A percentile compares a stretch with the other conserved stretches of the same genome.
phyloP scores from a whole-genome alignment of 1,140 invertebrate species.

The Apis dorsata region DNA sequence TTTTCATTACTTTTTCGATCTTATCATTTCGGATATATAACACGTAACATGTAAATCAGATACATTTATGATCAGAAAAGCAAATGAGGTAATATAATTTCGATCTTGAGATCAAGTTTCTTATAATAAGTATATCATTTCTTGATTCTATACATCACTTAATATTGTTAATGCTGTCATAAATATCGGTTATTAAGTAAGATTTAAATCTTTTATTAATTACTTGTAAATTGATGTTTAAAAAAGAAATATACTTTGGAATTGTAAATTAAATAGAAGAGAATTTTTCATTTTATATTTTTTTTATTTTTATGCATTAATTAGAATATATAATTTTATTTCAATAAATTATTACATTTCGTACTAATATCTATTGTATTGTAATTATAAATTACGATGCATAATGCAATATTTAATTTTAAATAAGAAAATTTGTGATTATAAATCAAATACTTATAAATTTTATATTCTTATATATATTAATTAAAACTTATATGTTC shows the following conservation, averaged over 20 bases:
- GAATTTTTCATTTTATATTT: no score
- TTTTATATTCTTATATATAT: no score
- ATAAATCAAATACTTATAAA: no score
- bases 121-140: no score
- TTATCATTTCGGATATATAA: slow-evolving; percentile 7
- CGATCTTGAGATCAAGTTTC: no score
- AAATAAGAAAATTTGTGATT: no score
- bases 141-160: not conserved
- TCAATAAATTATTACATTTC: not conserved
- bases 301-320: not conserved
- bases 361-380: no score
- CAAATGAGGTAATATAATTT: not conserved
- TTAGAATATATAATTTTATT: not conserved
- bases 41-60: not conserved
- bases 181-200: not conserved
- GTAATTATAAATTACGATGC: no score
- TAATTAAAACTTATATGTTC: no score
- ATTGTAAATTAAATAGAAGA: not conserved
- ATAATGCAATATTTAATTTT: no score
- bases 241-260: not conserved
- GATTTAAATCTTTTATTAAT: no score
- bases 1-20: not conserved
- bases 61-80: slow-evolving; percentile 20
- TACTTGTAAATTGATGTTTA: no score
- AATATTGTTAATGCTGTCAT: not conserved